Conservation (phyloP, 2,888 invertebrate genomes). For the Drosophila tanythrix region DNA sequence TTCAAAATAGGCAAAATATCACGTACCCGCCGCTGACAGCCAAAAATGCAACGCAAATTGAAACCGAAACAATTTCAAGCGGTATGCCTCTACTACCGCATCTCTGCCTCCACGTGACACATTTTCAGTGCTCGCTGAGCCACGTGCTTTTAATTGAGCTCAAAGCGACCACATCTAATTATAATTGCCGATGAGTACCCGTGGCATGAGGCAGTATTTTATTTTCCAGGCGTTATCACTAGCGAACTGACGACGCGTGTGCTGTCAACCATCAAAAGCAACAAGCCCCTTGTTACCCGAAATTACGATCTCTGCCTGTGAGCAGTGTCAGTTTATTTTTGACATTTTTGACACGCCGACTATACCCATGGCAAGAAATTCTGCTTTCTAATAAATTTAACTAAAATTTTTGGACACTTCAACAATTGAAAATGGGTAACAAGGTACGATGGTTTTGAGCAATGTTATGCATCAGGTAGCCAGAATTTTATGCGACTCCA, state of each 20-base stretch:
- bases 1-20: conserved; percentile 75
- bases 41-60: conserved; percentile 64
- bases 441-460: background rate
- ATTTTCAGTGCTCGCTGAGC: conserved; percentile 61
- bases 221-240: conserved; percentile 68
- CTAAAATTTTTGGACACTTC: background rate
- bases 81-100: conserved; percentile 25
- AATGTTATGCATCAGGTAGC: background rate
- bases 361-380: conserved; percentile 13
- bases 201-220: conserved; percentile 47
- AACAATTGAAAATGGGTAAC: background rate
- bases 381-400: background rate
- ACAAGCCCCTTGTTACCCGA: conserved; percentile 25
- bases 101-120: conserved; percentile 38
- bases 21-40: conserved; percentile 58
- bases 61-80: conserved; percentile 67
- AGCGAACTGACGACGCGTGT: conserved; percentile 13
- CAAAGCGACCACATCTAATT: conserved; percentile 69
- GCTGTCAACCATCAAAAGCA: conserved; percentile 18
- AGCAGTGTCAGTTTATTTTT: conserved; percentile 57
- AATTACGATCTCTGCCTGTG: conserved; percentile 49
- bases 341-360: conserved; percentile 57
- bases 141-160: conserved; percentile 72
- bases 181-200: conserved; percentile 63
- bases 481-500: background rate